Percentiles rank a stretch among this genome's conserved stretches.
Evolutionary conservation across 2,797 vertebrate species (phyloP).

Genomic region (Ceyx erithaca): DNA sequence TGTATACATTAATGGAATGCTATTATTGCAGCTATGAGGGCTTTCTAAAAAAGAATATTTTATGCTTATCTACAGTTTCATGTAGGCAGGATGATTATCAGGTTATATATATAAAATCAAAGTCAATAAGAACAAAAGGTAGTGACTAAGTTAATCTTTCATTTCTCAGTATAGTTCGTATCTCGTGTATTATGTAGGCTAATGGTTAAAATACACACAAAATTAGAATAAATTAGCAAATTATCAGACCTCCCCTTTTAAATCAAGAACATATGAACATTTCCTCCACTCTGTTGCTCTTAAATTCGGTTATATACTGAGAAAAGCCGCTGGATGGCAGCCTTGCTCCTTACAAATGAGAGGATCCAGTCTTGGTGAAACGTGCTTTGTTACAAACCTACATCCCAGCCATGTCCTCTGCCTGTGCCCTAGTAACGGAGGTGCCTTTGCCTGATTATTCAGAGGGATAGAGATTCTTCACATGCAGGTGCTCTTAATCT

Average conservation of each 20-base stretch:
- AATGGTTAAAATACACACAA: background rate
- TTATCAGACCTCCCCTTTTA: background rate
- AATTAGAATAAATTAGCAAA: background rate
- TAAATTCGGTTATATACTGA: background rate
- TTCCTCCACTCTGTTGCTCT: background rate
- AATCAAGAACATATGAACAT: background rate
- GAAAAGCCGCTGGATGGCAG: conserved; percentile 75
- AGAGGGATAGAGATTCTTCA: conserved; percentile 30
- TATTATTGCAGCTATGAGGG: background rate
- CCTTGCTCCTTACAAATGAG: conserved; percentile 29
- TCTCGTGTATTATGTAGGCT: accelerated
- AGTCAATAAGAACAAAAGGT: background rate
- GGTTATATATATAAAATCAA: background rate
- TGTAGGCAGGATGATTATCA: background rate
- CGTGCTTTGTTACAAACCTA: background rate
- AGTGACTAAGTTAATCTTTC: background rate
- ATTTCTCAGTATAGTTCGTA: background rate
- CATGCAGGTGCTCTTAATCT: conserved; percentile 78
- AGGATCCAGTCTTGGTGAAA: background rate
- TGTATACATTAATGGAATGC: accelerated
- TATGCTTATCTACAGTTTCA: background rate
- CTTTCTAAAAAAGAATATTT: background rate
- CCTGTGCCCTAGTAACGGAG: background rate
- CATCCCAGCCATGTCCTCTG: background rate
- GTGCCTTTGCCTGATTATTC: conserved; percentile 13